Evolutionary conservation across 2,113 vertebrate species (phyloP), one percentile per base, ranked within the genome.

Genomic region (Chascanopsetta lugubris): DNA sequence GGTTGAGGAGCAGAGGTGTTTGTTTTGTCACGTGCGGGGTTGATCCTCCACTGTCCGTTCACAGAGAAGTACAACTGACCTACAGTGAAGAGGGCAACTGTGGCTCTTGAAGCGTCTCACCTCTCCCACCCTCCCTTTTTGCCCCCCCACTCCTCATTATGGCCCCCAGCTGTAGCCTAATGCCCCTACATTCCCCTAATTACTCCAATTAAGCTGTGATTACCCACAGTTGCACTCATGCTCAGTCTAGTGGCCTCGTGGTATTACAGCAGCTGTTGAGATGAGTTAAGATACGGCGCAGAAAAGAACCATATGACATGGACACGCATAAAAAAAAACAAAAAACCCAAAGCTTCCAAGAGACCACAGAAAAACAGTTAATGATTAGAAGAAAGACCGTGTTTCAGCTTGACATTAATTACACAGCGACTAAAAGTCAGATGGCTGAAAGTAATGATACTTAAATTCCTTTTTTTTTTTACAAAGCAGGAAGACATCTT

Each of bases 161-260:
- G 77, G 80, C 89, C 88, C 84, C 90, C 86, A 89, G 88, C 88
- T 91, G 86, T 84, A 83, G 83, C 88, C 83, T 87, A 87, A 92
- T 86, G 78, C 88, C 77, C 85, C 65, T 83, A 84, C 85, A 88
- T 88, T 88, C 78, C 69, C 74, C 89, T 90, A 91, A 90, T 93
- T 92, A 92, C 88, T 86, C 79, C 83, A 91, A 92, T 92, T 92
- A 92, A 90, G 89, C 90, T 57, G 80, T 83, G 88, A 93, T 92
- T 90, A 91, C 87, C 87, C 85, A 91, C 88, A 88, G 89, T 86
- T 77, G 81, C 88, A 87, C 83, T 85, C 84, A 87, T 70, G 80
- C 80, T 83, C 85, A 89, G 82, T 87, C 80, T 85, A 86, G 83
- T 63, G 80, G 86, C 64, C 75, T 77, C 32, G 72, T 69, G 49